phyloP scores from a whole-genome alignment of 2,888 invertebrate species.

The Crioceris asparagi region DNA sequence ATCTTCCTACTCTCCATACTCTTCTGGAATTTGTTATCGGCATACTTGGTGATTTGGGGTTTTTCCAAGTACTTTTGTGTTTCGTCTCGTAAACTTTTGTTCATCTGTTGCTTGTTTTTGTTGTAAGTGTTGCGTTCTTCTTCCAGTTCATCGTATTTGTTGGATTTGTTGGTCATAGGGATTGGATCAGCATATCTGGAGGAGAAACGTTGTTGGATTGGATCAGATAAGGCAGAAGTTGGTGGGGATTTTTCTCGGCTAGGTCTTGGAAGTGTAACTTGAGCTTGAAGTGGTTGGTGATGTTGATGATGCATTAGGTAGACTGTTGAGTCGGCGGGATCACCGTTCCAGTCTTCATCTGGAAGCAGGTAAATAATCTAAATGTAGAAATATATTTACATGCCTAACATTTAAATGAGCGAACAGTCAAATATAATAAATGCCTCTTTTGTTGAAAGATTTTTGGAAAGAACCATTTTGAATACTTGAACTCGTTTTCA shows the following conservation, averaged over 20 bases:
- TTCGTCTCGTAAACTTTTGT: conserved; percentile 12
- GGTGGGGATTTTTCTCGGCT: conserved; percentile 34
- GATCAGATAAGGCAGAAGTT: no score
- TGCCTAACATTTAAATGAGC: no score
- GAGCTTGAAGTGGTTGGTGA: no score
- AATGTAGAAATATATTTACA: no score
- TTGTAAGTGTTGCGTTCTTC: not conserved
- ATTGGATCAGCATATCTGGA: no score
- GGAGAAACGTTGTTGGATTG: no score
- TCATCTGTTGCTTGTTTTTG: conserved; percentile 3
- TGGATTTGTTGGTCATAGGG: not conserved
- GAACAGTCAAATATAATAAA: no score
- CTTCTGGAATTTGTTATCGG: conserved; percentile 27
- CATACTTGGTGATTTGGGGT: conserved; percentile 27
- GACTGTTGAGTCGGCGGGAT: conserved; percentile 44
- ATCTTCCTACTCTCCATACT: conserved; percentile 21
- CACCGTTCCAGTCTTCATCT: conserved; percentile 70
- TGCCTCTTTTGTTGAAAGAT: no score
- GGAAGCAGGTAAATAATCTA: no score
- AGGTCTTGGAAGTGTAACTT: conserved; percentile 30
- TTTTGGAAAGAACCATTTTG: no score
- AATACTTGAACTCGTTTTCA: no score
- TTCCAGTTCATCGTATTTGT: not conserved
- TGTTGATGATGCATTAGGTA: conserved; percentile 53
- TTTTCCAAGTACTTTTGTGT: conserved; percentile 28